Evolutionary conservation across 2,888 invertebrate species (phyloP), one percentile per base, ranked within the genome.

Genomic region (Eudasyphora cyanicolor): DNA sequence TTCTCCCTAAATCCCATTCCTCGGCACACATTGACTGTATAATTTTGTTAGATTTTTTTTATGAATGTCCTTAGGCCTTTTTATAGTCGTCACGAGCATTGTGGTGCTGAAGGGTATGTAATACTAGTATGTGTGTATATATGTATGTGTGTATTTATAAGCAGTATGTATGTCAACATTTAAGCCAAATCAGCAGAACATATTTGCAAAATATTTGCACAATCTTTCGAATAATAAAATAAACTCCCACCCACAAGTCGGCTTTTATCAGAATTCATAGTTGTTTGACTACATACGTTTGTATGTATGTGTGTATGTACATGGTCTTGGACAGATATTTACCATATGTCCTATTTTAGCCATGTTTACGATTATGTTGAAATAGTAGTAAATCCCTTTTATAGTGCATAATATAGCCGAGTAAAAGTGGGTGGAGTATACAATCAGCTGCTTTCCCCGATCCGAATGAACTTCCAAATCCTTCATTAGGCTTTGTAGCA

Each of bases 161-260:
- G n/a, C n/a, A n/a, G n/a, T n/a, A n/a, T n/a, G n/a, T n/a, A n/a
- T n/a, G n/a, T n/a, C n/a, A n/a, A n/a, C n/a, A n/a, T 12, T 74
- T 49, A 64, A 62, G 70, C 32, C 38, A 73, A 51, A 79, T 60
- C 51, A 73, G 51, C 74, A 79, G 24, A 71, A 60, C 45, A 45
- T 62, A 70, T 70, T 70, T 57, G n/a, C 60, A 60, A 77, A 77
- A 77, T 78, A 71, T 71, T 71, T 62, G 45, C 64, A 76, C 77
- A 71, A 57, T 71, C 71, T 49, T 71, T 78, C 70, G 70, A 51
- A 73, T 73, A 79, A 71, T 51, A 79, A 49, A 64, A 73, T 62
- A 67, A 67, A 35, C 64, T 35, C n/a, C 45, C 45, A 67, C 17
- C 8, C 29, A n/a, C n/a, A n/a, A n/a, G n/a, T n/a, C n/a, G n/a